Evolutionary conservation across 92 coral and sea anemone genomes (phyloP), one percentile per base, ranked within the genome.

Genomic region (Nematostella vectensis): DNA sequence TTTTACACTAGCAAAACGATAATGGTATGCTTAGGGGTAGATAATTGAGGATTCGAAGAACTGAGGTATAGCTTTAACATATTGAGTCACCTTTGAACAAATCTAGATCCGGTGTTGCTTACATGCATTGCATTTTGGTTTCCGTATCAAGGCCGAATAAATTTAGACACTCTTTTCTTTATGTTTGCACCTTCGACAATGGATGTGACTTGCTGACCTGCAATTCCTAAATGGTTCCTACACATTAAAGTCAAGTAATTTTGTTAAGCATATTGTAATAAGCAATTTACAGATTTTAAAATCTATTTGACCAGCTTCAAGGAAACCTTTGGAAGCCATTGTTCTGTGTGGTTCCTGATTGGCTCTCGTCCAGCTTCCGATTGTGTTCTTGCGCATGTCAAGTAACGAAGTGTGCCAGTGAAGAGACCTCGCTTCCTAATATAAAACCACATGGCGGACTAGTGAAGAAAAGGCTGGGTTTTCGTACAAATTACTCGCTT

Each of bases 381-480:
- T 50, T 59, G 70, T 68, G 52, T 67, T 53, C 54, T 23, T 67
- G 86, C 86, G 86, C 86, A 79, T 79, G 86, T 61, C 75, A 37
- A 72, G 38, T 79, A 55, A 12, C 56, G 58, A 15, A 27, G 48
- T 75, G 45, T 65, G 62, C 54, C 58, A 55, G 64, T 59, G 58
- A 59, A 68, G 79, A 71, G 56, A 64, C 85, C 77, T 80, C 85
- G 68, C 82, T 68, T 69, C 64, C 79, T 61, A 68, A 63, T 68
- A 67, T 57, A 67, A 55, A 80, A 87, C 88, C 95, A 85, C 95
- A 85, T 85, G 95, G 95, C 88, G 83, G 70, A 80, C 77, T 76
- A 69, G 67, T 80, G 59, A 85, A 82, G 77, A 80, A 85, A 67
- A 70, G 79, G 73, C 58, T 62, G 76, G 67, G 63, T 65, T 61